Conservation (phyloP, 1,140 invertebrate genomes). For the Acyrthosiphon pisum region DNA sequence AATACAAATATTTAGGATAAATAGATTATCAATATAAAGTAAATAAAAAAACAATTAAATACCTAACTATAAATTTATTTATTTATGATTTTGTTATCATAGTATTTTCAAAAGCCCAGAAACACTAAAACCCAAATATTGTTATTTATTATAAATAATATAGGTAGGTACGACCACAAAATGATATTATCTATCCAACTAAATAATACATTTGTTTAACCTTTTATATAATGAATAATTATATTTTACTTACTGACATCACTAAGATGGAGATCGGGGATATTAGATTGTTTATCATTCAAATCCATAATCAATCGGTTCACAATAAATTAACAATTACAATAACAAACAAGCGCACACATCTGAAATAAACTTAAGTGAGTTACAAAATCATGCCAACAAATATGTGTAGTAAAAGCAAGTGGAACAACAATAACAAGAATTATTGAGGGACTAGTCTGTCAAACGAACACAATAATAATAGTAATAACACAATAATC, state of each 20-base stretch:
- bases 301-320: slow-evolving; percentile 58
- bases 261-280: slow-evolving; percentile 71
- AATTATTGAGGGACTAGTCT: background rate
- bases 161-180: no score
- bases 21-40: background rate
- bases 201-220: background rate
- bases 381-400: slow-evolving; percentile 17
- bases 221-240: background rate
- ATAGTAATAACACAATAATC: background rate
- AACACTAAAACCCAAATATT: background rate
- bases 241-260: slow-evolving; percentile 76
- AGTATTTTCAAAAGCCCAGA: background rate
- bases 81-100: background rate
- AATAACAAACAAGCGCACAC: slow-evolving; percentile 45
- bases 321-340: slow-evolving; percentile 50
- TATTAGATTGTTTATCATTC: slow-evolving; percentile 59
- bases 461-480: background rate
- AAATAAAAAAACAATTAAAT: background rate
- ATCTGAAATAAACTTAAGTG: slow-evolving; percentile 37
- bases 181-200: background rate
- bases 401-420: background rate
- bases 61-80: background rate
- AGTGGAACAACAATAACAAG: background rate
- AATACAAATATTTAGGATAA: background rate
- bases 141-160: background rate